Base-by-base conservation (phyloP, 2,113 vertebrate genomes). In the Coracopsis vasa region DNA sequence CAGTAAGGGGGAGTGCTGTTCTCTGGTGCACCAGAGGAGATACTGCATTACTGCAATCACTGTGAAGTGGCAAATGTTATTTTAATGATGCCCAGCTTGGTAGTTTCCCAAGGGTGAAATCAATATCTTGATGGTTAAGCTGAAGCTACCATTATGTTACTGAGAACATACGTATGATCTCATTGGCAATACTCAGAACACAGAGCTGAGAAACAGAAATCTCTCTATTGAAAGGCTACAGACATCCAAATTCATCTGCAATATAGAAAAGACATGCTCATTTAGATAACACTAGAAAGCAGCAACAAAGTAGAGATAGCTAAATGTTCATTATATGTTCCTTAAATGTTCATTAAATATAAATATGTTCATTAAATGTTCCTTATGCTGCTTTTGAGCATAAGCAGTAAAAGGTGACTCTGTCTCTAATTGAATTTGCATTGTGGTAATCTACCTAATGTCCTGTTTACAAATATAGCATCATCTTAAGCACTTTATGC, bases 401-500 rank as follows among this genome's bases (percentile, higher is more conserved):
- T 27, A 85, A 80, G 62, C 81, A 88, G 37, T 70, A 85, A 92
- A 94, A 96, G 81, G 92, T 94, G 95, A 92, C 5, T 8, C 73
- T 82, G 37, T 44, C 78, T 90, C 73, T 93, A 95, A 96, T 64
- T 94, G 69, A 95, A 94, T 95, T 53, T 86, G 66, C 74, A 44
- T 84, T 94, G 80, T 71, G 86, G 70, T 92, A 85, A 88, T 96
- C 88, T 87, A 90, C 69, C 90, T 96, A 87, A 96, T 89, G 84
- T 66, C 75, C 75, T 92, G 69, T 94, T 96, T 92, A 85, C 69
- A 93, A 90, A 90, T 66, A 93, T 25, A 92, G 44, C 70, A 92
- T 80, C 73, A 72, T 94, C 69, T 92, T 72, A 92, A 86, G 71
- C 18, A 11, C 54, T 92, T 88, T 66, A 54, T 92, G 70, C 80